Percentiles rank a stretch among this genome's conserved stretches.
phyloP scores from a whole-genome alignment of 2,797 vertebrate genomes.

The Pseudocheirus occidentalis region DNA sequence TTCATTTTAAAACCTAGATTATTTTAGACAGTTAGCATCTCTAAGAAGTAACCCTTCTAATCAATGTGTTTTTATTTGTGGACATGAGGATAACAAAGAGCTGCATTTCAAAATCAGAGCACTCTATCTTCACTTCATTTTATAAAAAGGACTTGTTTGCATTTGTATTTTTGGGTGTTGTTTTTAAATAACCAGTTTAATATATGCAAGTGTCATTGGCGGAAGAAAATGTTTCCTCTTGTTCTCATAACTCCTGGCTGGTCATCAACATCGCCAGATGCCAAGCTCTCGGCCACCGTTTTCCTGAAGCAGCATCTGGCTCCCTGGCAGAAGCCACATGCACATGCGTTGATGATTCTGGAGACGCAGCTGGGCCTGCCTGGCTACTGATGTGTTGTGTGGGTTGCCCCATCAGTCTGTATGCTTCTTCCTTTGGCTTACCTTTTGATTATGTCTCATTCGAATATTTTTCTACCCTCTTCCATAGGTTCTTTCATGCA shows the following conservation, averaged over 20 bases:
- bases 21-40: constrained; percentile 55
- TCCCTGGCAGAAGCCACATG: constrained; percentile 63
- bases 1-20: constrained; percentile 25
- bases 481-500: constrained; percentile 48
- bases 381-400: constrained; percentile 56
- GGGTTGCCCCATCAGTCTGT: constrained; percentile 66
- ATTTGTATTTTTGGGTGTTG: neutral
- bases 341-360: constrained; percentile 62
- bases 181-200: constrained; percentile 29
- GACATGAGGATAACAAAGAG: neutral
- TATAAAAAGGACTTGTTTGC: constrained; percentile 14
- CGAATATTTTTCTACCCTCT: constrained; percentile 67
- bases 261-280: constrained; percentile 72
- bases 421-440: constrained; percentile 77
- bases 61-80: neutral
- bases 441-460: constrained; percentile 75
- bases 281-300: constrained; percentile 66
- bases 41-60: constrained; percentile 18
- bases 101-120: constrained; percentile 22
- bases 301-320: constrained; percentile 76
- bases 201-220: constrained; percentile 58
- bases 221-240: constrained; percentile 69
- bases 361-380: constrained; percentile 72
- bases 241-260: constrained; percentile 60
- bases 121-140: constrained; percentile 18